Evolutionary conservation across 2,888 invertebrate genomes (phyloP).

Genomic region (Bugulina stolonifera): DNA sequence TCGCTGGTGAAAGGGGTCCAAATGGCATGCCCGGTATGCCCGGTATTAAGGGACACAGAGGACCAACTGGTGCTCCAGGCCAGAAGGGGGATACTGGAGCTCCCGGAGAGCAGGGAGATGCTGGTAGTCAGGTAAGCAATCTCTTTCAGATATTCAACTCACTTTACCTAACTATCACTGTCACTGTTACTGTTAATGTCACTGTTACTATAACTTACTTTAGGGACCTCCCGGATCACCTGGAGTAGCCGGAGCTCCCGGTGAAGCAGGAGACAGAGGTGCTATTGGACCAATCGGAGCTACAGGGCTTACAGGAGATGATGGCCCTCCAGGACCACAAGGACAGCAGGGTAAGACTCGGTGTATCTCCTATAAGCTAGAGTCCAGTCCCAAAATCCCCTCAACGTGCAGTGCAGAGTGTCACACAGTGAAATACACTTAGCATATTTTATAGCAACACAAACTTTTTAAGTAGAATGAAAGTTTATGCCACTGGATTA

Average conservation of each 20-base stretch:
- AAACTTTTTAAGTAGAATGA: too few species aligned
- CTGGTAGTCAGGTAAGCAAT: not conserved
- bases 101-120: not conserved
- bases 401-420: too few species aligned
- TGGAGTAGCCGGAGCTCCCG: conserved; percentile 28
- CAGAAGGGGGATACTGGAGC: conserved; percentile 28
- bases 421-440: too few species aligned
- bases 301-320: conserved; percentile 26
- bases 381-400: too few species aligned
- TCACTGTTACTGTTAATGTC: not conserved
- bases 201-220: not conserved
- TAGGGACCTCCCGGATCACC: conserved; percentile 22
- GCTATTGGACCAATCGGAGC: conserved; percentile 27
- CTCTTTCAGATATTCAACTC: too few species aligned
- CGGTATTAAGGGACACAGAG: conserved; percentile 28
- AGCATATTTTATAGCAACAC: too few species aligned
- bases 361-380: too few species aligned
- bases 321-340: conserved; percentile 27
- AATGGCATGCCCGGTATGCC: conserved; percentile 27
- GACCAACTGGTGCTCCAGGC: conserved; percentile 28
- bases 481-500: too few species aligned
- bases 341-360: conserved; percentile 27
- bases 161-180: too few species aligned
- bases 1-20: conserved; percentile 27
- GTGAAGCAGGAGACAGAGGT: conserved; percentile 28